Base-by-base conservation (phyloP, 2,888 invertebrate genomes). In the Andrena bucephala region DNA sequence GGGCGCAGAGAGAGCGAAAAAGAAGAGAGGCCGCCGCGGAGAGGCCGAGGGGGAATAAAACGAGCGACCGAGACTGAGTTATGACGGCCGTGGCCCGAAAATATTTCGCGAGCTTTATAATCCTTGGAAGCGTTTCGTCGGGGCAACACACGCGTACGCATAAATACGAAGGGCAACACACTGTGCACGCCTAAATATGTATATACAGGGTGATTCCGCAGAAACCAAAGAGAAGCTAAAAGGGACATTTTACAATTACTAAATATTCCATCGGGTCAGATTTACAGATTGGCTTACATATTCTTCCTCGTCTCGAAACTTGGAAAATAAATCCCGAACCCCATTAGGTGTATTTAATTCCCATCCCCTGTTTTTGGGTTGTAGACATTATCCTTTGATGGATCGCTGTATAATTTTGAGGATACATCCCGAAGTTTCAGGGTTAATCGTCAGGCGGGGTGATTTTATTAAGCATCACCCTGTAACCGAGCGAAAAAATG, bases 61-160 rank as follows among this genome's bases (percentile, higher is more conserved):
- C 83, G 88, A 85, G 81, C 75, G 83, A 74, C 76, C 86, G 83
- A 48, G n/a, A 78, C 85, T 91, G 91, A 92, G 86, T 92, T 92
- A 92, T 90, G 90, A 89, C 88, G 85, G 87, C 90, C 90, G 87
- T 89, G 84, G 87, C 89, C 90, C 89, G 85, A 91, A 92, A 91
- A 91, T 92, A 90, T 92, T 91, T 91, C 86, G 87, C 89, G 88
- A 87, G 90, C 89, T 91, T 90, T 87, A 91, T 92, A 92, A 90
- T 90, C 89, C 87, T 84, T 83, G 88, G 79, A 83, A 87, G 81
- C 89, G 85, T 86, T 88, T 81, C 89, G 82, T 72, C 84, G 81
- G 81, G 82, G 73, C 87, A 85, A 84, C 74, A 81, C 77, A 85
- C 69, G 76, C 71, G 72, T 29, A 71, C 69, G 62, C 78, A 81